phyloP scores from a whole-genome alignment of 2,797 vertebrate genomes.

The Halcyon badia region DNA sequence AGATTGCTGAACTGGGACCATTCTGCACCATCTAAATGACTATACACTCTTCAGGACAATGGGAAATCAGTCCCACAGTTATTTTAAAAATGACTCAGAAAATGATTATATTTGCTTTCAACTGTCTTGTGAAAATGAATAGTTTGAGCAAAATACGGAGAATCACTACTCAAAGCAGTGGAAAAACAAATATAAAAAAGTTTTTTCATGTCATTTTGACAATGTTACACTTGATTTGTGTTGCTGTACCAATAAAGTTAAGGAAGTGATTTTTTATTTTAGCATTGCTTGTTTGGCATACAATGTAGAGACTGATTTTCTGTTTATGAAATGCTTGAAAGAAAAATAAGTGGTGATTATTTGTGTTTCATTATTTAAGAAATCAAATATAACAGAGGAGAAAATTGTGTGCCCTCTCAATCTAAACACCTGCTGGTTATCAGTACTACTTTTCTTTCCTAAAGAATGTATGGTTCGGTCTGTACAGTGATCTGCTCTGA shows the following conservation, averaged over 20 bases:
- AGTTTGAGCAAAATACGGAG: neutral
- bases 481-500: neutral
- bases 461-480: fast-evolving
- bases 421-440: neutral
- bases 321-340: neutral
- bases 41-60: neutral
- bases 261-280: neutral
- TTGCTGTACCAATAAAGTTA: neutral
- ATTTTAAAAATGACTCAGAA: conserved; percentile 46
- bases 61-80: conserved; percentile 34
- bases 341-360: neutral
- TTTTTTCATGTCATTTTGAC: neutral
- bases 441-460: neutral
- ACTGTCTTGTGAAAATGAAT: neutral
- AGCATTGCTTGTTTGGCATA: neutral
- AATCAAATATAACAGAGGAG: neutral
- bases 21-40: conserved; percentile 3
- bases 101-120: conserved; percentile 5
- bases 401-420: neutral
- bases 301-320: neutral
- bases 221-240: neutral
- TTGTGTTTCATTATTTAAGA: neutral
- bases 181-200: conserved; percentile 9
- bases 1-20: conserved; percentile 43
- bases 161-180: neutral